A percentile compares a stretch with the other conserved stretches of the same genome.
Evolutionary conservation across 2,888 invertebrate species (phyloP).

Genomic region (Meandrusa payeni): DNA sequence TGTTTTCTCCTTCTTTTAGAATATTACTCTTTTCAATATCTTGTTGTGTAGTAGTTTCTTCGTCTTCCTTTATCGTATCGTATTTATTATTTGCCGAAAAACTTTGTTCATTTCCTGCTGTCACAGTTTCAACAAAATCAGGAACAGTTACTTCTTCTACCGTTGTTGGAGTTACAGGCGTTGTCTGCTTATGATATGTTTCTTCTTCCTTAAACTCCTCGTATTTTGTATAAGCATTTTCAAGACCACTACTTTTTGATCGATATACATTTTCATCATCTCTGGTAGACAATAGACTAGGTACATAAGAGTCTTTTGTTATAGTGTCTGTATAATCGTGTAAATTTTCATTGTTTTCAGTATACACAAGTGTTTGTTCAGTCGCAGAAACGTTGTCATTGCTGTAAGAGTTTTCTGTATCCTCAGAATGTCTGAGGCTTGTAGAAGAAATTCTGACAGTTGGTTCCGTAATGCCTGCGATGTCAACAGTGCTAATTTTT

Average conservation of each 20-base stretch:
- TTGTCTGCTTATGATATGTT: conserved; percentile 42
- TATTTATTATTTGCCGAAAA: conserved; percentile 46
- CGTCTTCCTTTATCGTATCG: conserved; percentile 41
- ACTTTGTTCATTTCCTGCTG: conserved; percentile 47
- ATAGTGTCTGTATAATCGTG: conserved; percentile 45
- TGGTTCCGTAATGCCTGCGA: conserved; percentile 71
- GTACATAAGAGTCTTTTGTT: conserved; percentile 48
- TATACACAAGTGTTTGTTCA: too few species aligned
- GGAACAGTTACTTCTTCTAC: conserved; percentile 40
- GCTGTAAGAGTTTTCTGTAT: conserved; percentile 69
- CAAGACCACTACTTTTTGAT: conserved; percentile 51
- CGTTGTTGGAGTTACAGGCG: conserved; percentile 42
- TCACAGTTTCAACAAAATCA: conserved; percentile 41
- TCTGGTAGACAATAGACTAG: conserved; percentile 42
- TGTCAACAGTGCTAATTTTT: conserved; percentile 67
- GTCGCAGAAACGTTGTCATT: conserved; percentile 60
- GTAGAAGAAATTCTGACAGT: conserved; percentile 43
- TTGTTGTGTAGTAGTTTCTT: conserved; percentile 28
- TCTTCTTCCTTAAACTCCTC: conserved; percentile 52
- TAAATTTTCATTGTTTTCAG: conserved; percentile 39
- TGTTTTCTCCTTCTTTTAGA: conserved; percentile 35
- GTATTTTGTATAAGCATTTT: conserved; percentile 42
- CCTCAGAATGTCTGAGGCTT: conserved; percentile 47
- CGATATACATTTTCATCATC: conserved; percentile 50
- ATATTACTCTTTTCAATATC: conserved; percentile 38